Evolutionary conservation across 1,140 invertebrate species (phyloP), one percentile per base, ranked within the genome.

Genomic region (Drosophila nigromelanica): DNA sequence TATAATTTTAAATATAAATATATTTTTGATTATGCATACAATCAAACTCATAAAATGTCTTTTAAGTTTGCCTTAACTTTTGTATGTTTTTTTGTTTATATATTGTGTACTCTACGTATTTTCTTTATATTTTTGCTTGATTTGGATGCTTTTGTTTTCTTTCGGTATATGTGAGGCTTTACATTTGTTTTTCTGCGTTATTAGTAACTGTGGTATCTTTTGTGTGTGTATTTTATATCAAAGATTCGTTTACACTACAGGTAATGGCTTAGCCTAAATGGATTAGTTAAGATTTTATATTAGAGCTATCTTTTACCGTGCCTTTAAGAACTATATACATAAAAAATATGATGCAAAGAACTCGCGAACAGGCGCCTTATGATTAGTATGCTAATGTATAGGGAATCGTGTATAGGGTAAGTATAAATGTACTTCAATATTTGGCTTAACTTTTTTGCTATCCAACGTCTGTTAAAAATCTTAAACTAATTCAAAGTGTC

Each of bases 231-330:
- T 68, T 51, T 60, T 68, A 63, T 75, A 71, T 66, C 37, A 42
- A 47, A 50, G 56, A 55, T 76, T 66, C 47, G 33, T 72, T 52
- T 30, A 48, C 54, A 80, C 76, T 73, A 77, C 61, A 74, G 48
- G 42, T 74, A 42, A 39, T 66, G 58, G 67, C 30, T 85, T 87
- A 54, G 37, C 51, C 78, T 85, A 81, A 27, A 12, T 56, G 76
- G 56, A 40, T 70, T 76, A 66, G 70, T 68, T 52, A 76, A 62
- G 35, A 37, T 68, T 62, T 67, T 48, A 47, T 72, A 72, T 77
- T 85, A 80, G 72, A 87, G 76, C 78, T 81, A 87, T 76, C 59
- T 43, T 76, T 73, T 79, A 83, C 78, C 82, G 78, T 86, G 81
- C 82, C 78, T 52, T 74, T 62, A 40, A 68, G 50, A 68, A 59